Conservation (phyloP, 2,888 invertebrate genomes). For the Tortrix viridana region DNA sequence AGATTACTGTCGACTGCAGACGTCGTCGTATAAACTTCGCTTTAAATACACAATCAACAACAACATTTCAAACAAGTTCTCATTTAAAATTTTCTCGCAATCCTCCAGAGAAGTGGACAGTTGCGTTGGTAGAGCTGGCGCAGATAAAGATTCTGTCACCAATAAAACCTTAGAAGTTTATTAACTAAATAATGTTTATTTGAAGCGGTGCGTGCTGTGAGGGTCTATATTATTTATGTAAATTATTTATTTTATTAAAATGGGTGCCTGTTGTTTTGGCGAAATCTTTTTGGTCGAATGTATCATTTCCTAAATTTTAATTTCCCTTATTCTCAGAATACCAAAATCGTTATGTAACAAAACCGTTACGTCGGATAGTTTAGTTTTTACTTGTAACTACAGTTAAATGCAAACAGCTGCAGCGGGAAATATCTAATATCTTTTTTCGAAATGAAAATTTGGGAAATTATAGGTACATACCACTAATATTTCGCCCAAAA, state of each 20-base stretch:
- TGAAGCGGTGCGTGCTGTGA: slow-evolving; percentile 12
- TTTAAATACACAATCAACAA: slow-evolving; percentile 44
- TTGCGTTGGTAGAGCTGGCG: slow-evolving; percentile 40
- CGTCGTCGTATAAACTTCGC: slow-evolving; percentile 42
- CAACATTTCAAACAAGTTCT: slow-evolving; percentile 42
- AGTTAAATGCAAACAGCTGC: too few species aligned
- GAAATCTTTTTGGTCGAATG: too few species aligned
- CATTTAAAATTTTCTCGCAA: slow-evolving; percentile 44
- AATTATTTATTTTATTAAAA: too few species aligned
- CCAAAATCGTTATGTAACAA: too few species aligned
- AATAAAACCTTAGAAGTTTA: slow-evolving; percentile 35
- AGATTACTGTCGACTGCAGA: slow-evolving; percentile 29
- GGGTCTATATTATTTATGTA: slow-evolving; percentile 13
- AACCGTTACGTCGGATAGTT: too few species aligned
- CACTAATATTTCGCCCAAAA: too few species aligned
- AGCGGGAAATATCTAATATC: too few species aligned
- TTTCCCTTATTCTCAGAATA: too few species aligned
- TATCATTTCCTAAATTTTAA: too few species aligned
- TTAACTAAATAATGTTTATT: slow-evolving; percentile 11
- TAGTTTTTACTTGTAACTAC: too few species aligned
- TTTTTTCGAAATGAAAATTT: too few species aligned
- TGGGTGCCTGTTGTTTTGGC: neutral
- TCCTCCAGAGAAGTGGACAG: slow-evolving; percentile 43
- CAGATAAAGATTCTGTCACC: slow-evolving; percentile 38
- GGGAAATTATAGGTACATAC: too few species aligned